phyloP scores from a whole-genome alignment of 2,888 invertebrate species.

The Glyphotaelius pellucidus region DNA sequence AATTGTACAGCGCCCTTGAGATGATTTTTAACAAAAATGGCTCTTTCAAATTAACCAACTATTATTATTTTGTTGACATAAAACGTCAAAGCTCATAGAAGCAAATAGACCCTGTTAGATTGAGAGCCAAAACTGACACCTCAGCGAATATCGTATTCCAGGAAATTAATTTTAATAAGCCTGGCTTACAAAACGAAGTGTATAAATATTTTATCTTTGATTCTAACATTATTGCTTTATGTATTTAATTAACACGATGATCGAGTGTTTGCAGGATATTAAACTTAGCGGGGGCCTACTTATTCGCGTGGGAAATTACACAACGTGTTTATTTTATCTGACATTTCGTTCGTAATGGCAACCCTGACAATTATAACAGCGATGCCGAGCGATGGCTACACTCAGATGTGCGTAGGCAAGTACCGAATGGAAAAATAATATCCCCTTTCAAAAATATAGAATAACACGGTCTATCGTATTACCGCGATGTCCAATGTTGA shows the following conservation, averaged over 20 bases:
- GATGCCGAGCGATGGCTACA: background rate
- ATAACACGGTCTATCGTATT: conserved; percentile 32
- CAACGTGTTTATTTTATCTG: background rate
- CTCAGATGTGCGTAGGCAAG: conserved; percentile 21
- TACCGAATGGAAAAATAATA: conserved; percentile 37
- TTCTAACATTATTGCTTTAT: background rate
- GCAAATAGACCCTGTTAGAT: background rate
- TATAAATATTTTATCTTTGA: background rate
- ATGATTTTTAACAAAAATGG: no score
- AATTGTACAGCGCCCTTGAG: no score
- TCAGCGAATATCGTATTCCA: background rate
- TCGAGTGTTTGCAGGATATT: background rate
- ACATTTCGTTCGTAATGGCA: background rate
- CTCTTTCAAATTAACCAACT: no score
- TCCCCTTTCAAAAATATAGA: conserved; percentile 43
- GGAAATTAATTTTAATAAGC: background rate
- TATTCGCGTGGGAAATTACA: background rate
- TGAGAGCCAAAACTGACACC: background rate
- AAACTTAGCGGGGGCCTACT: background rate
- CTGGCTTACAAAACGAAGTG: background rate
- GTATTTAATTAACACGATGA: background rate
- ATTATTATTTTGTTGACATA: no score
- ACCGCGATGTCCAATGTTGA: background rate
- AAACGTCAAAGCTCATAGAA: no score
- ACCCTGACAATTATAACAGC: conserved; percentile 18